Base-by-base conservation (phyloP, 2,797 vertebrate species). In the Syngnathus rostellatus region DNA sequence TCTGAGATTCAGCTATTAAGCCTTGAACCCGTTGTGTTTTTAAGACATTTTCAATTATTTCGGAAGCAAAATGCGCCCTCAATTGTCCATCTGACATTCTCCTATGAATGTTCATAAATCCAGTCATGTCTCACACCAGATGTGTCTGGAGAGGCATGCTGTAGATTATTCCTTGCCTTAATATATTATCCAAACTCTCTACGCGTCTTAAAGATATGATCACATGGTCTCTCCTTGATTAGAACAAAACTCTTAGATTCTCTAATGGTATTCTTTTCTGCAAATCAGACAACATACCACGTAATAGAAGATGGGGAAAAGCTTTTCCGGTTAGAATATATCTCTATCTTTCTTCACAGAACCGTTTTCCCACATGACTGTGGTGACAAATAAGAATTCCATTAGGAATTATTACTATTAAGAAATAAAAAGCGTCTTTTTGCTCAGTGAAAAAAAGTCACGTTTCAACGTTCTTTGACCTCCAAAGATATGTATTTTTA, bases 151-250 rank as follows among this genome's bases (percentile, higher is more conserved):
- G 68, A 25, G 19, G 64, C 2, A 45, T 6, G 31, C 53, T 55
- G 58, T 48, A 11, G 51, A 64, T 70, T 70, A 76, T 70, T 41
- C 5, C 61, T 67, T 64, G 11, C 53, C 17, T 77, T 21, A 51
- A 88, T 86, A 66, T 79, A 72, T 82, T 80, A 79, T 77, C 77
- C 70, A 87, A 79, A 77, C 40, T 12, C 67, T 76, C 62, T 6
- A 39, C 71, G 70, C 43, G n/a, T 46, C 41, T 63, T 25, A 43
- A 37, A 38, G 37, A 71, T 58, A 48, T 48, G 1, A 76, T 81
- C 74, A 70, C 69, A 17, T 57, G 60, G 0, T 55, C 59, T 68
- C 67, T 23, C 61, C 68, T 38, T 41, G 2, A 8, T n/a, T 51
- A 66, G 72, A 71, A 72, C 64, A 81, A 87, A 81, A 31, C 61